These are phyloP conservation scores for Cygnus atratus DNA, from an alignment of 2,113 vertebrate species.

Conservation along the genomic window DNA sequence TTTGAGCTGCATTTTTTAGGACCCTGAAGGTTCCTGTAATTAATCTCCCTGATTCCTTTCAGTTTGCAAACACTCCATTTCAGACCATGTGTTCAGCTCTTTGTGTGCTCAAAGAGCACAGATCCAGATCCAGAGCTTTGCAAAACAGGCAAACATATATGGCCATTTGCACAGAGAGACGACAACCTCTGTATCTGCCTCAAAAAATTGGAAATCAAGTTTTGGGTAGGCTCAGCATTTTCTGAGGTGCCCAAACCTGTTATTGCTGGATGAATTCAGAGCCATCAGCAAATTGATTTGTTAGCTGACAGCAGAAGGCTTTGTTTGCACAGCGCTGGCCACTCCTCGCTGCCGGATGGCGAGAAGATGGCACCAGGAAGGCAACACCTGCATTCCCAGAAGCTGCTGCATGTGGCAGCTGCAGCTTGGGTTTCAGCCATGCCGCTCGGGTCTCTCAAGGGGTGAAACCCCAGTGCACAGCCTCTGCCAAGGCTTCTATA, in stretches of 20 bases:
- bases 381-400: neutral
- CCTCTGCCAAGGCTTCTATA: neutral
- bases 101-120: neutral
- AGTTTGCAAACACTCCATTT: neutral
- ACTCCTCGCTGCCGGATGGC: neutral
- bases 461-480: neutral
- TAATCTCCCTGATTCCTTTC: neutral
- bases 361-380: neutral
- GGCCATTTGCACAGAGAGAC: fast-evolving
- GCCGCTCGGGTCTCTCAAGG: fast-evolving
- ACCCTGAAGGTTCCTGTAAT: neutral
- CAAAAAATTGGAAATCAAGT: fast-evolving
- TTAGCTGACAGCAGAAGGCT: slow-evolving; percentile 26
- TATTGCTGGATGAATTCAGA: neutral
- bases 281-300: neutral
- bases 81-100: neutral
- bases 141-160: neutral
- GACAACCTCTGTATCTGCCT: neutral
- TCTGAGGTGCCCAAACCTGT: neutral
- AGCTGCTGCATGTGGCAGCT: neutral
- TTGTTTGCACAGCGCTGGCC: neutral
- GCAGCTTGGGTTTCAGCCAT: fast-evolving
- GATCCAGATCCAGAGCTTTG: neutral
- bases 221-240: neutral
- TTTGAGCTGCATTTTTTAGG: neutral